These are phyloP conservation scores for Microplitis mediator DNA, from an alignment of 1,140 invertebrate genomes.

Conservation along the genomic window DNA sequence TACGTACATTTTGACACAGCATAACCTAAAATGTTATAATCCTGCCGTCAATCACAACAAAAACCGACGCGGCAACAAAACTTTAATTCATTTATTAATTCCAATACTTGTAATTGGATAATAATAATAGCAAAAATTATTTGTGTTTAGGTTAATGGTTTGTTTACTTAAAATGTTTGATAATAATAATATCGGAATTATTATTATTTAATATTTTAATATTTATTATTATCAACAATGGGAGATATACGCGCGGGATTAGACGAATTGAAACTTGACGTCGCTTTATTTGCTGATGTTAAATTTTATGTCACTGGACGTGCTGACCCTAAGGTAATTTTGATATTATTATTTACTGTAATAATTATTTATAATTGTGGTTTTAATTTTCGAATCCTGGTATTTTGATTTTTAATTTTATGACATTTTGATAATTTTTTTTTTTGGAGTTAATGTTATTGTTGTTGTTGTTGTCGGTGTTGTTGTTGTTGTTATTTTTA, in stretches of 20 bases:
- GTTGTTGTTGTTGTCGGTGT: no score
- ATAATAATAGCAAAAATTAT: no score
- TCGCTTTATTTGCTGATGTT: conserved; percentile 62
- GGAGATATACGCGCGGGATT: conserved; percentile 59
- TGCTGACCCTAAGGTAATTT: conserved; percentile 68
- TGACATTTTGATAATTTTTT: not conserved
- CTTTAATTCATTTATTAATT: no score
- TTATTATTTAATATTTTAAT: not conserved
- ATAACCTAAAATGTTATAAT: no score
- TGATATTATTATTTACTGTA: conserved; percentile 32
- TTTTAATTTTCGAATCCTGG: not conserved
- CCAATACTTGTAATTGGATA: no score
- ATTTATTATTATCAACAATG: conserved; percentile 41
- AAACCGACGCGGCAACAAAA: no score
- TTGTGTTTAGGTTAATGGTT: no score
- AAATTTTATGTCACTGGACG: conserved; percentile 76
- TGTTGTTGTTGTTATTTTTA: no score
- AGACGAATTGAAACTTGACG: conserved; percentile 57
- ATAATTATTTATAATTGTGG: not conserved
- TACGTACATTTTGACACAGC: no score
- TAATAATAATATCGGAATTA: no score
- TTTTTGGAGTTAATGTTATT: not conserved
- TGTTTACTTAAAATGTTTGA: no score
- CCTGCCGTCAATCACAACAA: no score
- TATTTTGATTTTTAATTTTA: not conserved